A percentile compares a stretch with the other conserved stretches of the same genome.
Conservation (phyloP, 2,113 vertebrate genomes). For the Burhinus bistriatus region DNA sequence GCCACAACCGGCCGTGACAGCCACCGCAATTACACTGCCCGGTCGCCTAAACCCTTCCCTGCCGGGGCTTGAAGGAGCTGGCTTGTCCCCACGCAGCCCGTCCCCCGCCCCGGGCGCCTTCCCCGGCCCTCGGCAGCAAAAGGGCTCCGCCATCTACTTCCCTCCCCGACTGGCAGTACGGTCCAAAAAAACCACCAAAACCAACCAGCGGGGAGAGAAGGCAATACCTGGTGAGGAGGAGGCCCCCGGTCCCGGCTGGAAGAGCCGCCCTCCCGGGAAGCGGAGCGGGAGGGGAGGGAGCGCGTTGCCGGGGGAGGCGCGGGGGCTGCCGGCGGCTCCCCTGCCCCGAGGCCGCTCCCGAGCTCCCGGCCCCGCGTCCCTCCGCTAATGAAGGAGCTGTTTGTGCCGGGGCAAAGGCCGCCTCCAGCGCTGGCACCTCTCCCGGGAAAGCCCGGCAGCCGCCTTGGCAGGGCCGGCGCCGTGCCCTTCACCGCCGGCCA, state of each 20-base stretch:
- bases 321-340: not conserved
- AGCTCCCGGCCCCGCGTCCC: not conserved
- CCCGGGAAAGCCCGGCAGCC: not conserved
- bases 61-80: too few relatives aligned
- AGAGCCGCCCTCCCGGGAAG: not conserved
- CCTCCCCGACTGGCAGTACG: not conserved
- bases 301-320: accelerated
- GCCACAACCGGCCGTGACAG: not conserved
- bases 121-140: not conserved
- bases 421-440: not conserved
- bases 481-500: not conserved
- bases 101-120: too few relatives aligned
- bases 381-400: not conserved
- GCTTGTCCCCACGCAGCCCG: not conserved
- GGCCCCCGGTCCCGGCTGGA: not conserved
- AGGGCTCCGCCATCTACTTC: not conserved
- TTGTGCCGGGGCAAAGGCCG: not conserved
- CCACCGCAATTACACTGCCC: too few relatives aligned
- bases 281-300: not conserved
- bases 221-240: conserved; percentile 25
- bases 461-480: not conserved
- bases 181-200: not conserved
- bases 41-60: not conserved
- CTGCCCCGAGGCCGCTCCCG: not conserved
- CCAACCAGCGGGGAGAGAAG: not conserved